Evolutionary conservation across 2,888 invertebrate genomes (phyloP), one percentile per base, ranked within the genome.

Genomic region (Spodoptera exigua): DNA sequence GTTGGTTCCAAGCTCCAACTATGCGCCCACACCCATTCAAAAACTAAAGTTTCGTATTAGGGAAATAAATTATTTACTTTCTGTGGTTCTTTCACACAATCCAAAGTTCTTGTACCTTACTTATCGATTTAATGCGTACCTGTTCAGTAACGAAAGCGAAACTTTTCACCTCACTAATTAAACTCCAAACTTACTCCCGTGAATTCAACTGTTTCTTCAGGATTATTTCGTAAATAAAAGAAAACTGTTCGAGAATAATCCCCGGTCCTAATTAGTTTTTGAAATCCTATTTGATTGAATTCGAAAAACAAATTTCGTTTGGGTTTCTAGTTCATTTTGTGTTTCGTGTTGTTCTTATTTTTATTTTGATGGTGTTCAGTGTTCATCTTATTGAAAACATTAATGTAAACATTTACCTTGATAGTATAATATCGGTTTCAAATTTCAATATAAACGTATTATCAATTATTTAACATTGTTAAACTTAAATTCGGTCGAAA

Each of bases 81-180:
- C 32, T 58, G 59, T 13, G 61, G 61, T 64, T 59, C 32, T 54
- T 55, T 17, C 51, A 40, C 39, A 57, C 52, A 59, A 57, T 55
- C 36, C 34, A 52, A 77, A 77, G 21, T 71, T 65, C n/a, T 46
- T 14, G 11, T 70, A 65, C 51, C 61, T 66, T 46, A 58, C 61
- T 68, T 65, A 74, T 77, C 65, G 70, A 73, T 77, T 69, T 53
- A 78, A 73, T 75, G 73, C 70, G 74, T 80, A 78, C 69, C 74
- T 78, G 76, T 60, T 58, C 37, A 44, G 41, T 57, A 53, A 63
- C 53, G 67, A 76, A 77, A 67, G 71, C 51, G 14, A 77, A 84
- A 85, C 76, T 82, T 83, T 82, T 77, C 70, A 77, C 76, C 70
- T 74, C 70, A 70, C 83, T 86, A 86, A 87, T 88, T 88, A 86